These are phyloP conservation scores for Tetanocera ferruginea DNA, from an alignment of 2,888 invertebrate species.

Conservation along the genomic window DNA sequence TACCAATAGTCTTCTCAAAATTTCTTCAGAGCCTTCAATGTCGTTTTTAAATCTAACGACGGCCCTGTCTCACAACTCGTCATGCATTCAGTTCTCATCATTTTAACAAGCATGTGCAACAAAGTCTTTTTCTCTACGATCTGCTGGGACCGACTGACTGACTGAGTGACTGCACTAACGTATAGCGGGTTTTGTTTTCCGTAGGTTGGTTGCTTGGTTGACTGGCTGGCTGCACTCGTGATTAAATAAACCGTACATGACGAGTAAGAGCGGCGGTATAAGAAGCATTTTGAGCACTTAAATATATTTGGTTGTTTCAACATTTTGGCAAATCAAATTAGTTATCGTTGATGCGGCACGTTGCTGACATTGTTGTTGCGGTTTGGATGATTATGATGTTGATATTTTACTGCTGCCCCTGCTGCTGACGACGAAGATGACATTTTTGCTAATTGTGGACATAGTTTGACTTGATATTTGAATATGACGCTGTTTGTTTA, in stretches of 20 bases:
- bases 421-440: neutral
- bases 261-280: neutral
- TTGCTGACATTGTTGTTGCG: slow-evolving; percentile 45
- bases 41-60: no score
- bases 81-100: neutral
- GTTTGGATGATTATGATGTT: neutral
- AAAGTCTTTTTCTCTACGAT: slow-evolving; percentile 2
- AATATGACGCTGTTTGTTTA: neutral
- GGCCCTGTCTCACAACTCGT: no score
- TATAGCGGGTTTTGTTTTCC: slow-evolving; percentile 1
- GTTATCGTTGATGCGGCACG: slow-evolving; percentile 21
- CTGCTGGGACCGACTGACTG: neutral
- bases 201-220: slow-evolving; percentile 39
- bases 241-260: slow-evolving; percentile 58
- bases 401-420: no score
- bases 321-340: slow-evolving; percentile 34
- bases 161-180: neutral
- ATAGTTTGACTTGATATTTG: neutral
- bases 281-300: no score
- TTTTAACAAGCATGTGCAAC: slow-evolving; percentile 13
- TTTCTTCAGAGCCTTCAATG: no score
- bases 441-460: neutral
- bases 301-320: slow-evolving; percentile 4
- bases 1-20: no score
- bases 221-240: slow-evolving; percentile 56